Base-by-base conservation (phyloP, 1,140 invertebrate genomes). In the Acyrthosiphon pisum region DNA sequence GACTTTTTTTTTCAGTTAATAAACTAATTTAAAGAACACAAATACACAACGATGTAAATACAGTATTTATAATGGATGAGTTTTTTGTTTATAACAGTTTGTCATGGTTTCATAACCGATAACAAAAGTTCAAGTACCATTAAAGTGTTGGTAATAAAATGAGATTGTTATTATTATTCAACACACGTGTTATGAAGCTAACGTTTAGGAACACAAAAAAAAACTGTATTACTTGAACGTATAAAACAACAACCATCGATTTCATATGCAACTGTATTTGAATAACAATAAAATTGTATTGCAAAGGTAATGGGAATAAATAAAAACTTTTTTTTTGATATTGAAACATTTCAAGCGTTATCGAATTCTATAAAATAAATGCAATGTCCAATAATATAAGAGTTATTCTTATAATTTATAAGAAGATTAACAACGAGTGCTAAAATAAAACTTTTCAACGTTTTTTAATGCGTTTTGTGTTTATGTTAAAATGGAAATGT, bases 91-190 rank as follows among this genome's bases (percentile, higher is more conserved):
- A n/a, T n/a, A n/a, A n/a, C 60, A n/a, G 60, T 76, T 76, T n/a
- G 30, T n/a, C 30, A 76, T 35, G 30, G 87, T 88, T 53, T 53
- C 87, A 88, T 23, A 26, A 88, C 48, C 46, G 30, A 53, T 50
- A 88, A 48, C 48, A 7, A 44, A 20, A 48, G 88, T 56, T n/a
- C 35, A 60, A 56, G 53, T 26, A 56, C 88, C 14, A 90, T 60
- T 60, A 46, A 81, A 35, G 87, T 30, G 50, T 37, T 41, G n/a
- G 76, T 41, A 50, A 92, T 84, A 50, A 92, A 84, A 92, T 92
- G 22, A 30, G 46, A 92, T 83, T 50, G 76, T 92, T 84, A 92
- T 92, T 83, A 83, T 83, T 92, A 84, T 92, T 84, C 91, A 41
- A 81, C 48, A 84, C 91, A 92, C 76, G 81, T 92, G 91, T 84